Evolutionary conservation across 2,888 invertebrate species (phyloP).

Genomic region (Melanotus villosus): DNA sequence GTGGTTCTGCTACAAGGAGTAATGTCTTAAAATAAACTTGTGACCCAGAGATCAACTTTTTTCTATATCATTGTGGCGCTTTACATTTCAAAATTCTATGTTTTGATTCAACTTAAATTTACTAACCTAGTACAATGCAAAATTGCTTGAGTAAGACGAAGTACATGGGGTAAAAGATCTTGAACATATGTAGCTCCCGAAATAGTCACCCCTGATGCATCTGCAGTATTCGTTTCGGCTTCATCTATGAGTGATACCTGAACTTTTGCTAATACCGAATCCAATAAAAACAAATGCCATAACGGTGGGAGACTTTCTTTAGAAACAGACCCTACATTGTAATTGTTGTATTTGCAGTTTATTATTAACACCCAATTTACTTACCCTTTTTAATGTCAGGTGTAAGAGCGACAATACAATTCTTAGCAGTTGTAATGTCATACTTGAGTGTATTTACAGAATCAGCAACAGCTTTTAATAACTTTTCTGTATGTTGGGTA

Average conservation of each 20-base stretch:
- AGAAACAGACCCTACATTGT: constrained; percentile 57
- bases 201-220: constrained; percentile 60
- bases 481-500: constrained; percentile 82
- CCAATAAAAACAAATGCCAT: constrained; percentile 81
- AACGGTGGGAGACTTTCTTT: constrained; percentile 76
- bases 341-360: no score
- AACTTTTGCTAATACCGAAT: constrained; percentile 82
- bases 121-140: constrained; percentile 74
- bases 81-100: no score
- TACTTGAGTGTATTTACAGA: constrained; percentile 77
- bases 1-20: no score
- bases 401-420: constrained; percentile 71
- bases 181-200: constrained; percentile 68
- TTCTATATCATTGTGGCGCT: no score
- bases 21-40: no score
- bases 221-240: constrained; percentile 63
- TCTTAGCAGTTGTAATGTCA: constrained; percentile 75
- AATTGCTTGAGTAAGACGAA: constrained; percentile 76
- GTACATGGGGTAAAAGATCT: constrained; percentile 77
- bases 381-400: constrained; percentile 68
- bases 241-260: constrained; percentile 75
- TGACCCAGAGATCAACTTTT: no score
- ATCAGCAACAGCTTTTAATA: constrained; percentile 80
- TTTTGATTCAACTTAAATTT: no score
- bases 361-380: no score